These are phyloP conservation scores for Parazoanthus swiftii DNA, from an alignment of 92 coral and sea anemone genomes.

Conservation along the genomic window DNA sequence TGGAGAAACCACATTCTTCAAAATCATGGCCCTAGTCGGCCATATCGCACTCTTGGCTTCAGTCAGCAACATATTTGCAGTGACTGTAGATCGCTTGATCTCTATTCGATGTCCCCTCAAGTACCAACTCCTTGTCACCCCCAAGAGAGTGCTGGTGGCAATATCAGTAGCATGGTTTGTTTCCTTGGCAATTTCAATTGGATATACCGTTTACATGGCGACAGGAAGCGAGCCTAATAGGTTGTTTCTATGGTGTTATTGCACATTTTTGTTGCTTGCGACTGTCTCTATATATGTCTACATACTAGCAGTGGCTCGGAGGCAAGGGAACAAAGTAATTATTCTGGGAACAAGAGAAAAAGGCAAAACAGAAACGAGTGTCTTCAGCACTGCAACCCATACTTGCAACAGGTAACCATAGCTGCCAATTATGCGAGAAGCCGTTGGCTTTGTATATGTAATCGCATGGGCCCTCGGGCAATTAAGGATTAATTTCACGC, in stretches of 20 bases:
- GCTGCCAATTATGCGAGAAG: neutral
- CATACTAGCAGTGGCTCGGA: slow-evolving; percentile 31
- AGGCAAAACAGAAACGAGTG: neutral
- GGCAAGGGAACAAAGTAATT: slow-evolving; percentile 22
- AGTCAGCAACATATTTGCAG: slow-evolving; percentile 47
- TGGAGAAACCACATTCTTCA: slow-evolving; percentile 31
- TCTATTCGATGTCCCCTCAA: slow-evolving; percentile 48
- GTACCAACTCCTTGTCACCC: slow-evolving; percentile 37
- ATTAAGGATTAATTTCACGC: too few relatives aligned
- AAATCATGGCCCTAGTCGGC: slow-evolving; percentile 19
- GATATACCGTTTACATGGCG: neutral
- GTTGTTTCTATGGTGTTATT: slow-evolving; percentile 36
- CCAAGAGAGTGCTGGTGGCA: slow-evolving; percentile 8
- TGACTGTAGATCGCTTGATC: slow-evolving; percentile 51
- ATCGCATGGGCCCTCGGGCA: too few relatives aligned
- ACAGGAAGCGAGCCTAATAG: neutral
- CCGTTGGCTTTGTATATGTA: too few relatives aligned
- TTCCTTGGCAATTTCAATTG: slow-evolving; percentile 15
- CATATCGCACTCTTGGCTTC: slow-evolving; percentile 53
- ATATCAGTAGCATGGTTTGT: slow-evolving; percentile 33
- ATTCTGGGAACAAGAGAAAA: slow-evolving; percentile 2
- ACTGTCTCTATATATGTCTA: slow-evolving; percentile 37
- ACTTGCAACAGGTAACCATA: neutral
- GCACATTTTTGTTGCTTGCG: slow-evolving; percentile 18
- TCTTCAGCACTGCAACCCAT: neutral